A percentile compares a stretch with the other conserved stretches of the same genome.
phyloP scores from a whole-genome alignment of 2,797 vertebrate species.

The Muscicapa striata region DNA sequence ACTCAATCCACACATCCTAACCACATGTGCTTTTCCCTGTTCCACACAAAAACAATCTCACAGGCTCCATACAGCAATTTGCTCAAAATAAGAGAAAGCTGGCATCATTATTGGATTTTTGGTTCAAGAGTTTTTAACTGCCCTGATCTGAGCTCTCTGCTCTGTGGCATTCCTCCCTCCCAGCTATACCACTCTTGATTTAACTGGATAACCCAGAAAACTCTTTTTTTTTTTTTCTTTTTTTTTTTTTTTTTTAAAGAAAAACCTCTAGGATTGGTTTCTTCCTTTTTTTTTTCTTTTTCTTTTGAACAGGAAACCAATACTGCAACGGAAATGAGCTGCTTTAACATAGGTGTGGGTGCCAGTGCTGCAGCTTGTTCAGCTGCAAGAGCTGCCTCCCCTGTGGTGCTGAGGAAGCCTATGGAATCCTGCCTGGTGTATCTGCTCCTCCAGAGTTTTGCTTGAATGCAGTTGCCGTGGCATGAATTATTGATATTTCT shows the following conservation, averaged over 20 bases:
- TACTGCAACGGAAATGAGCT: neutral
- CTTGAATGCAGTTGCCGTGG: conserved; percentile 30
- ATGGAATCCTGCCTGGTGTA: neutral
- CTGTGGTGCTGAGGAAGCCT: neutral
- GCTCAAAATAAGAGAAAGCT: neutral
- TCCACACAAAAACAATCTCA: neutral
- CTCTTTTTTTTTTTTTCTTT: neutral
- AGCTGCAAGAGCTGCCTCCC: neutral
- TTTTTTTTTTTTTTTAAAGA: neutral
- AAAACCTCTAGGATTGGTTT: neutral
- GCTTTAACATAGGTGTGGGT: neutral
- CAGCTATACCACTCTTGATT: neutral
- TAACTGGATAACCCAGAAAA: neutral
- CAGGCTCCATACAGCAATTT: neutral
- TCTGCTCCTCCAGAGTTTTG: neutral
- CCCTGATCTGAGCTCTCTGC: neutral
- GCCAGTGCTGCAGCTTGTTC: neutral
- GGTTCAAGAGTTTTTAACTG: neutral
- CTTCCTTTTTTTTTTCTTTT: neutral
- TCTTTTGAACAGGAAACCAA: conserved; percentile 34
- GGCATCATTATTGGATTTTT: neutral
- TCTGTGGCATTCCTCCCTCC: neutral
- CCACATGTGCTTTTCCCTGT: neutral
- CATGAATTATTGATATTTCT: conserved; percentile 63
- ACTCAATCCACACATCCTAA: neutral